Evolutionary conservation across 2,888 invertebrate species (phyloP).

Genomic region (Anarsia innoxiella): DNA sequence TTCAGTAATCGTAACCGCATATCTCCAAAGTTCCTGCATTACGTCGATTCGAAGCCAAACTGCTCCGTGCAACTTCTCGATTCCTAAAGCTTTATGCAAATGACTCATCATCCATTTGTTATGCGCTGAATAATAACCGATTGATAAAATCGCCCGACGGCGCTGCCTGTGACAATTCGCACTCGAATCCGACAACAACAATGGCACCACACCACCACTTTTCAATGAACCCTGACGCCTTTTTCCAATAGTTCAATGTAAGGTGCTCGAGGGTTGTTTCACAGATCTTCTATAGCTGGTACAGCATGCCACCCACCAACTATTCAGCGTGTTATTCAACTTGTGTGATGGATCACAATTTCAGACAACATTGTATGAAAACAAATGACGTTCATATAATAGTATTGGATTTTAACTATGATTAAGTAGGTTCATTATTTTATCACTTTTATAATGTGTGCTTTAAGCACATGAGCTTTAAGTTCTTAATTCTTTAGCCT

Average conservation of each 20-base stretch:
- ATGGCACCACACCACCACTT: slow-evolving; percentile 44
- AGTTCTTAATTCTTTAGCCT: too few relatives aligned
- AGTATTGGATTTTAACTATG: too few relatives aligned
- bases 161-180: slow-evolving; percentile 66
- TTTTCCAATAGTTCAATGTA: slow-evolving; percentile 28
- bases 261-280: too few relatives aligned
- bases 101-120: slow-evolving; percentile 54
- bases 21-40: too few relatives aligned
- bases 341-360: slow-evolving; percentile 66
- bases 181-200: slow-evolving; percentile 62
- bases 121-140: slow-evolving; percentile 59
- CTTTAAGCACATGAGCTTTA: too few relatives aligned
- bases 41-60: too few relatives aligned
- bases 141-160: slow-evolving; percentile 58
- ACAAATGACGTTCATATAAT: slow-evolving; percentile 54
- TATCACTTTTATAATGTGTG: too few relatives aligned
- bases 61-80: slow-evolving; percentile 13
- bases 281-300: slow-evolving; percentile 37
- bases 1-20: too few relatives aligned
- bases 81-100: slow-evolving; percentile 32
- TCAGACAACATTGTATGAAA: slow-evolving; percentile 63
- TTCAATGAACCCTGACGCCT: slow-evolving; percentile 32
- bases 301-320: slow-evolving; percentile 51
- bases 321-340: slow-evolving; percentile 66
- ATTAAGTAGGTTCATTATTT: too few relatives aligned